Evolutionary conservation across 2,113 vertebrate genomes (phyloP).

Genomic region (Trogon melanurus): DNA sequence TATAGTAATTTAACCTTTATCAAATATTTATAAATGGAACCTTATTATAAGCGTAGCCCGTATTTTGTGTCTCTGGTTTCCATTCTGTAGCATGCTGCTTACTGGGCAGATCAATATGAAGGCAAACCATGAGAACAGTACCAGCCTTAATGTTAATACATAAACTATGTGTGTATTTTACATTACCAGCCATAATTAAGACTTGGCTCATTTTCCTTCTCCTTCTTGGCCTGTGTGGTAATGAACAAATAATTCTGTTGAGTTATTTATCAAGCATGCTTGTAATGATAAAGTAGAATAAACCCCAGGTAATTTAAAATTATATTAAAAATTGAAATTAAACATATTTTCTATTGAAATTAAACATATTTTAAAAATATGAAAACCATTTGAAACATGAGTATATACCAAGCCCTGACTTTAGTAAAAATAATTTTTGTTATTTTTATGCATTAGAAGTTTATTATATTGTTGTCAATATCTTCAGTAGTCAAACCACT

Average conservation of each 20-base stretch:
- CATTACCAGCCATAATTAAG: background rate
- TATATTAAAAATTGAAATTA: background rate
- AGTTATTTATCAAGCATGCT: background rate
- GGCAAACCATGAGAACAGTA: background rate
- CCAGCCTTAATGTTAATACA: background rate
- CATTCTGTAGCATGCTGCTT: background rate
- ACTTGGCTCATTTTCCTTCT: background rate
- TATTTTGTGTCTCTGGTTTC: background rate
- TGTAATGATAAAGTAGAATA: background rate
- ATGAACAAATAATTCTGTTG: background rate
- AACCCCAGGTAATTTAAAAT: background rate
- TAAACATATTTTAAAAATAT: background rate
- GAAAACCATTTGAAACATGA: background rate
- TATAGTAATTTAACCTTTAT: slow-evolving; percentile 14
- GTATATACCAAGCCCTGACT: background rate
- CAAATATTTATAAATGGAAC: background rate
- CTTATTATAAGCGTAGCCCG: background rate
- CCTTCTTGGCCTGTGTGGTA: background rate
- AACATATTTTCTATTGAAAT: background rate
- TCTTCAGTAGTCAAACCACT: background rate
- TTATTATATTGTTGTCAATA: background rate
- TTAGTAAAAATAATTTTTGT: background rate
- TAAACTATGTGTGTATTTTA: background rate
- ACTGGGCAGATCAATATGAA: background rate
- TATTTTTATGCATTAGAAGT: background rate